A percentile compares a stretch with the other conserved stretches of the same genome.
Conservation (phyloP, 1,140 invertebrate genomes). For the Daktulosphaira vitifoliae region DNA sequence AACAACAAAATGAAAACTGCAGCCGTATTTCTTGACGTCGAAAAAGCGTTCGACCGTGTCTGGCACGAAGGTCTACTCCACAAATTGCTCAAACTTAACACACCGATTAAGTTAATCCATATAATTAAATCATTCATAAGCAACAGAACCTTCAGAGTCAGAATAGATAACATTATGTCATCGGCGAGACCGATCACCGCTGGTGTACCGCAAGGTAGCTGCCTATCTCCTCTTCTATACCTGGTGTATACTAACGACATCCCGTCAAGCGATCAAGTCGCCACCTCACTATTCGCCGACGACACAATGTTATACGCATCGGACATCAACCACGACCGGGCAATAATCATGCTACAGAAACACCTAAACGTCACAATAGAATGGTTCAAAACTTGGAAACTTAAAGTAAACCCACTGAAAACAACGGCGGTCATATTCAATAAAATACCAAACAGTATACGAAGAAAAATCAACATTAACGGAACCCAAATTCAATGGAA, state of each 20-base stretch:
- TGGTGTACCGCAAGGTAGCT: too few species aligned
- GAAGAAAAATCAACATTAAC: not conserved
- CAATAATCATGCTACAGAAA: not conserved
- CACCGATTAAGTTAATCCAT: not conserved
- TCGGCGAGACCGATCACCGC: not conserved
- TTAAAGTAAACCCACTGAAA: not conserved
- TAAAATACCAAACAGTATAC: not conserved
- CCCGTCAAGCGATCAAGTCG: not conserved
- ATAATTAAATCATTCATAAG: not conserved
- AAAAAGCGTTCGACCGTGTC: conserved; percentile 44
- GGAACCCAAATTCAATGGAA: not conserved
- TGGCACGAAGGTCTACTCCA: conserved; percentile 42
- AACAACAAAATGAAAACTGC: conserved; percentile 39
- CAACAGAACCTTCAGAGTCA: not conserved
- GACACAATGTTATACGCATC: not conserved
- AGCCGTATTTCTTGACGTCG: conserved; percentile 43
- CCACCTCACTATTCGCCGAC: not conserved
- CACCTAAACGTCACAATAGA: not conserved
- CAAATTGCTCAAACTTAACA: conserved; percentile 37
- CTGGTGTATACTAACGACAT: not conserved
- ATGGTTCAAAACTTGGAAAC: not conserved
- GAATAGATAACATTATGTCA: not conserved
- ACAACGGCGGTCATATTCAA: not conserved
- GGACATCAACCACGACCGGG: not conserved
- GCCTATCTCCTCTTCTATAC: not conserved